Evolutionary conservation across 2,113 vertebrate species (phyloP), one percentile per base, ranked within the genome.

Genomic region (Oophaga pumilio): DNA sequence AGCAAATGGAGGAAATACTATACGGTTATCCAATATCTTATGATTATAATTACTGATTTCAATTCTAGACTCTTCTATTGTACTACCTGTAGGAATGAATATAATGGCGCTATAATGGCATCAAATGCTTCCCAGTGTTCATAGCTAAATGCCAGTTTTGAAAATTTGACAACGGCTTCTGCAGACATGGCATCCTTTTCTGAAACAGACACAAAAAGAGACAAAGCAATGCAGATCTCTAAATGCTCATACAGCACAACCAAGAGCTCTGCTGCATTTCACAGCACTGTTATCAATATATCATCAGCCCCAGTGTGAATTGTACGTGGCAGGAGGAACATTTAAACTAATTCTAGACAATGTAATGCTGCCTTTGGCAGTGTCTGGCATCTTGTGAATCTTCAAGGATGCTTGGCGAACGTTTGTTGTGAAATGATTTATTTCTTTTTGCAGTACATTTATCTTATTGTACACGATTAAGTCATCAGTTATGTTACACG

Each of bases 61-160:
- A 76, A 2, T 24, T 52, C 18, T 52, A 76, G 20, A 76, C 53
- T 28, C 8, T 8, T 64, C 77, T 18, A 50, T 26, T 60, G 0
- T 87, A 91, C 95, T 94, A 99, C 98, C 94, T 96, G 92, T 90
- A 99, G 92, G 89, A 96, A 92, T 77, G 89, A 83, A 85, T 93
- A 81, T 90, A 98, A 94, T 28, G 93, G 87, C 57, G 59, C 77
- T 85, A 93, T 9, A 76, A 95, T 90, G 73, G 93, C 92, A 89
- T 93, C 90, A 92, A 99, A 99, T 14, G 93, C 83, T 0, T 95
- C 92, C 93, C 94, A 95, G 57, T 97, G 95, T 87, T 97, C 97
- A 89, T 96, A 97, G 85, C 91, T 96, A 92, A 97, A 97, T 89
- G 97, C 91, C 89, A 98, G 90, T 90, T 98, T 99, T 78, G 94